Percentiles rank a stretch among this genome's conserved stretches.
Evolutionary conservation across 2,888 invertebrate species (phyloP).

Genomic region (Leuctra nigra): DNA sequence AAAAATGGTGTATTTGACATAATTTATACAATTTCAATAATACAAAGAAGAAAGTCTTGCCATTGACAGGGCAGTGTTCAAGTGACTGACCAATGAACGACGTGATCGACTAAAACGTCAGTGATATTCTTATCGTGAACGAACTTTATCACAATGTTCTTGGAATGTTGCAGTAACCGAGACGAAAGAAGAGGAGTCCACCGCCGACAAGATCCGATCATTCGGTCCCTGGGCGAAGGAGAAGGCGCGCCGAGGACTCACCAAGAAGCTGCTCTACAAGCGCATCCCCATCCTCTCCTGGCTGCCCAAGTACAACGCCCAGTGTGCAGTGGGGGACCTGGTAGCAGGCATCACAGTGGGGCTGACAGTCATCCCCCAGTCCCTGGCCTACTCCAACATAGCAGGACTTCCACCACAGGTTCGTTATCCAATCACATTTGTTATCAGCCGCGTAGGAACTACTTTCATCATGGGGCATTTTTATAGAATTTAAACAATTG

Average conservation of each 20-base stretch:
- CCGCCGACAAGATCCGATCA: slow-evolving; percentile 36
- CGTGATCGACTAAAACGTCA: too few relatives aligned
- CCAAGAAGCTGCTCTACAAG: slow-evolving; percentile 63
- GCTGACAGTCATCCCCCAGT: slow-evolving; percentile 84
- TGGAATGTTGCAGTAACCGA: slow-evolving; percentile 41
- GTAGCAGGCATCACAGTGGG: slow-evolving; percentile 91
- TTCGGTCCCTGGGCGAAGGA: slow-evolving; percentile 41
- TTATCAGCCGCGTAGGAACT: too few relatives aligned
- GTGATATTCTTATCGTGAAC: too few relatives aligned
- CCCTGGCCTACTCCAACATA: slow-evolving; percentile 72
- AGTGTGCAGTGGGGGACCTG: slow-evolving; percentile 74
- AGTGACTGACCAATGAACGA: too few relatives aligned
- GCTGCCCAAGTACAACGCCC: slow-evolving; percentile 67
- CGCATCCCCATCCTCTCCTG: slow-evolving; percentile 67
- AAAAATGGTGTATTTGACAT: too few relatives aligned
- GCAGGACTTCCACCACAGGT: slow-evolving; percentile 68
- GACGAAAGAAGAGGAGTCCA: slow-evolving; percentile 35
- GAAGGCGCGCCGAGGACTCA: slow-evolving; percentile 47
- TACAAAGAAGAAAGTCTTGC: too few relatives aligned
- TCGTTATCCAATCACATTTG: too few relatives aligned
- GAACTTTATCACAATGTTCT: too few relatives aligned
- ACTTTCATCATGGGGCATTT: too few relatives aligned
- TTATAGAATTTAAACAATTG: too few relatives aligned
- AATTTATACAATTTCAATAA: too few relatives aligned
- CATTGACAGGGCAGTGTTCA: too few relatives aligned